Base-by-base conservation (phyloP, 2,797 vertebrate genomes). In the Pseudocheirus occidentalis region DNA sequence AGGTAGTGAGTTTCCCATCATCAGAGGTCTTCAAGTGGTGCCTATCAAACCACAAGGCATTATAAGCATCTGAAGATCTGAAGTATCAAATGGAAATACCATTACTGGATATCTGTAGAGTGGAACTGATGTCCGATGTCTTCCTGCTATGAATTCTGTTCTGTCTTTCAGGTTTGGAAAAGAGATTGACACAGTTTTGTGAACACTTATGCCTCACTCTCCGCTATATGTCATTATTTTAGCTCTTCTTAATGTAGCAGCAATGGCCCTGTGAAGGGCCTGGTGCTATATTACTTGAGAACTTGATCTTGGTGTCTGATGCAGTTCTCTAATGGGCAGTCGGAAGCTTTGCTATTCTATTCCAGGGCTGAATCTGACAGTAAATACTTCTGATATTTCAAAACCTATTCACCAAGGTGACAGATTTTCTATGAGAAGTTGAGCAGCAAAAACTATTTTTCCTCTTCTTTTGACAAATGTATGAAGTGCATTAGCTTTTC, bases 401-500 rank as follows among this genome's bases (percentile, higher is more conserved):
- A 97, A 98, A 96, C 66, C 91, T 57, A 96, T 66, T 96, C 91
- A 93, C 89, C 56, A 97, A 96, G 0, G 0, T 97, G 96, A 97
- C 94, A 98, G 96, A 97, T 98, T 96, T 97, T 93, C 96, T 97
- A 10, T 53, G 46, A 97, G 95, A 46, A 97, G 96, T 97, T 96
- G 96, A 96, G 94, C 93, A 98, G 95, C 58, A 97, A 95, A 96
- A 95, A 92, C n/a, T n/a, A n/a, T 95, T 95, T 18, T 55, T 18
- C 93, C 16, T 27, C 91, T 89, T 92, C 91, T 91, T 58, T 94
- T 97, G 96, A 98, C 96, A 98, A 98, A 98, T 97, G 93, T 95
- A 95, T 97, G 95, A 97, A 97, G 95, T 93, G 55, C 93, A 97
- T 98, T 97, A 95, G 92, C 56, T 98, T 98, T 97, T 95, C 96